phyloP scores from a whole-genome alignment of 2,113 vertebrate species.

The Lanius collurio region DNA sequence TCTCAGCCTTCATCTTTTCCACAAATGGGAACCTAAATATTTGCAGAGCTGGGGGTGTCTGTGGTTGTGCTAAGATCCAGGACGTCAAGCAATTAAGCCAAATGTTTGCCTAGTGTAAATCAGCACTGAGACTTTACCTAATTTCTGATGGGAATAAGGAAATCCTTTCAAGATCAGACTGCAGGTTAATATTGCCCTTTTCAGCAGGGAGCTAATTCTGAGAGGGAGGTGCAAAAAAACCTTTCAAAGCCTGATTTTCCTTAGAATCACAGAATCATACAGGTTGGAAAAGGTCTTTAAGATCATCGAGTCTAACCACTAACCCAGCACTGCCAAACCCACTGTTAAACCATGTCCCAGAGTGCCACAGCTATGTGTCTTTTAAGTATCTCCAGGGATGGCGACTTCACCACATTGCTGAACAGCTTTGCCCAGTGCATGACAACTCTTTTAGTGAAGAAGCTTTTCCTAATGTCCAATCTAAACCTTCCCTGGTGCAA shows the following conservation, averaged over 20 bases:
- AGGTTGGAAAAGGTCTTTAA: background rate
- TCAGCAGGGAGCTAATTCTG: background rate
- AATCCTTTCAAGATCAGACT: background rate
- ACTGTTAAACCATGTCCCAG: background rate
- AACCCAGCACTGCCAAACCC: background rate
- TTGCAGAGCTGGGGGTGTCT: background rate
- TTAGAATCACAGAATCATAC: background rate
- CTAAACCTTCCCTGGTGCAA: background rate
- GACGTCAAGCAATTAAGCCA: conserved; percentile 18
- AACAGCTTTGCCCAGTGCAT: background rate
- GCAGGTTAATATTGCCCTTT: background rate
- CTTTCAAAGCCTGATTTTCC: background rate
- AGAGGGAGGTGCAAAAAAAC: background rate
- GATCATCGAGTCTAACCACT: background rate
- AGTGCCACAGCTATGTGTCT: background rate
- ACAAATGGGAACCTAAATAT: background rate
- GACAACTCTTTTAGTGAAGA: background rate
- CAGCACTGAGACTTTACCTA: background rate
- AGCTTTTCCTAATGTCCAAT: background rate
- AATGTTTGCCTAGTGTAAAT: background rate
- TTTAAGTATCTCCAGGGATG: background rate
- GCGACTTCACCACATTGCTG: background rate
- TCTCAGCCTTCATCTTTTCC: conserved; percentile 9
- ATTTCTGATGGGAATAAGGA: conserved; percentile 31
- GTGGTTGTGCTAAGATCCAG: background rate